These are phyloP conservation scores for Pristionchus pacificus DNA, from an alignment of 1,140 invertebrate genomes.

Conservation along the genomic window DNA sequence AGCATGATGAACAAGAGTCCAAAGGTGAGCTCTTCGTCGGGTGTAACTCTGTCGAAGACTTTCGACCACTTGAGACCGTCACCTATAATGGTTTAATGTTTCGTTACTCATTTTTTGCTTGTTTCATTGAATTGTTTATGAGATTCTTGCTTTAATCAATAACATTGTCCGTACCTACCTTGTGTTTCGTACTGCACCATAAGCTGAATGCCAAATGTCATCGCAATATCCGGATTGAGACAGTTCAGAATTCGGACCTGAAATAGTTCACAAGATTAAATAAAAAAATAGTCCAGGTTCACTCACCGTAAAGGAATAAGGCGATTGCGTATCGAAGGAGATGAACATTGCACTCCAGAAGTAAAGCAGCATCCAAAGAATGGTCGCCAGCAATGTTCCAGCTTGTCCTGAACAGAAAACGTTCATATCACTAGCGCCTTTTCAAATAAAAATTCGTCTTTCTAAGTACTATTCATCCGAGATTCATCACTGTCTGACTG, in stretches of 20 bases:
- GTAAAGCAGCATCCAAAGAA: conserved; percentile 47
- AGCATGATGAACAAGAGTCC: conserved; percentile 63
- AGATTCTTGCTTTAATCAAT: conserved; percentile 20
- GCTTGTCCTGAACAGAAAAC: conserved; percentile 32
- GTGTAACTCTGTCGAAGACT: conserved; percentile 29
- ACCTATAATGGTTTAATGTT: conserved; percentile 32
- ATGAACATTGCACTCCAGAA: conserved; percentile 46
- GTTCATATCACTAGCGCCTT: background rate
- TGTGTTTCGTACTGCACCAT: conserved; percentile 45
- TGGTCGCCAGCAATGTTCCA: conserved; percentile 39
- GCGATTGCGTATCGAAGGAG: conserved; percentile 34
- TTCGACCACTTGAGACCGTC: conserved; percentile 38
- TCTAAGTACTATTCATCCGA: background rate
- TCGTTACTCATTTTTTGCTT: too few species aligned
- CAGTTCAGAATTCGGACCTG: conserved; percentile 41
- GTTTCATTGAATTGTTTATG: too few species aligned
- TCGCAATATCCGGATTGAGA: conserved; percentile 45
- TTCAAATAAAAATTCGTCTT: background rate
- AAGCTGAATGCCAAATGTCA: conserved; percentile 38
- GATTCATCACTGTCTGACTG: background rate
- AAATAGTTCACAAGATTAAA: background rate
- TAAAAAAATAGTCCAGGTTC: background rate
- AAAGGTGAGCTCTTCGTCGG: conserved; percentile 43
- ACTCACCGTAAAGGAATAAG: conserved; percentile 30
- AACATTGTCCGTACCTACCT: conserved; percentile 13